These are phyloP conservation scores for Oncorhynchus mykiss DNA, from an alignment of 2,113 vertebrate genomes.

Conservation along the genomic window DNA sequence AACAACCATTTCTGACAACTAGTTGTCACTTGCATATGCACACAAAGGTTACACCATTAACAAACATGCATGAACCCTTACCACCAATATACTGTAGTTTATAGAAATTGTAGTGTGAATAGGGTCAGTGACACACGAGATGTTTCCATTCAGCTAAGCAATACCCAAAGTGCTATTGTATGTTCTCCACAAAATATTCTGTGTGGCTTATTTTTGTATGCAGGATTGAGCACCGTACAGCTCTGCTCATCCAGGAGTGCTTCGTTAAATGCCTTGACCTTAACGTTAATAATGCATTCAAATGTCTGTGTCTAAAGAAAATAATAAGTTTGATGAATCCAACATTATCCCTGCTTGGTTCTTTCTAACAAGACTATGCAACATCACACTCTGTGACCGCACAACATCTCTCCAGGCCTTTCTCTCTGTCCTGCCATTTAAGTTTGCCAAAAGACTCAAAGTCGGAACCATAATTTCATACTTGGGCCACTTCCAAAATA, in stretches of 20 bases:
- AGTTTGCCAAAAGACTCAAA: neutral
- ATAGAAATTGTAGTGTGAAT: too few species aligned
- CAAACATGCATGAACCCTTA: too few species aligned
- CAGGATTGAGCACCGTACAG: conserved; percentile 17
- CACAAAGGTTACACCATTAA: too few species aligned
- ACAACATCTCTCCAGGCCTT: neutral
- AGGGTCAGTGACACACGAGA: neutral
- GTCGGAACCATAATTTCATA: neutral
- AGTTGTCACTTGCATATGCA: too few species aligned
- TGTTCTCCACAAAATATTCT: conserved; percentile 13
- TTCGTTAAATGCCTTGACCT: conserved; percentile 41
- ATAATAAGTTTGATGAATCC: conserved; percentile 32
- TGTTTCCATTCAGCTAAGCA: neutral
- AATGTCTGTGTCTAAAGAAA: conserved; percentile 31
- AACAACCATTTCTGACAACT: too few species aligned
- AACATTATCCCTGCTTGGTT: conserved; percentile 9
- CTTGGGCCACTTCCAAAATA: neutral
- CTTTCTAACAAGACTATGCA: neutral
- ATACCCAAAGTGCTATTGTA: conserved; percentile 4
- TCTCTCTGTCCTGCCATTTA: neutral
- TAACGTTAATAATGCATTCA: conserved; percentile 37
- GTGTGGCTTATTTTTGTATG: conserved; percentile 11
- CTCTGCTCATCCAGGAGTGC: neutral
- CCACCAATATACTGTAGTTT: too few species aligned
- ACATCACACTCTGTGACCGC: neutral